Percentiles rank a stretch among this genome's conserved stretches.
Evolutionary conservation across 2,113 vertebrate genomes (phyloP).

Genomic region (Numida meleagris): DNA sequence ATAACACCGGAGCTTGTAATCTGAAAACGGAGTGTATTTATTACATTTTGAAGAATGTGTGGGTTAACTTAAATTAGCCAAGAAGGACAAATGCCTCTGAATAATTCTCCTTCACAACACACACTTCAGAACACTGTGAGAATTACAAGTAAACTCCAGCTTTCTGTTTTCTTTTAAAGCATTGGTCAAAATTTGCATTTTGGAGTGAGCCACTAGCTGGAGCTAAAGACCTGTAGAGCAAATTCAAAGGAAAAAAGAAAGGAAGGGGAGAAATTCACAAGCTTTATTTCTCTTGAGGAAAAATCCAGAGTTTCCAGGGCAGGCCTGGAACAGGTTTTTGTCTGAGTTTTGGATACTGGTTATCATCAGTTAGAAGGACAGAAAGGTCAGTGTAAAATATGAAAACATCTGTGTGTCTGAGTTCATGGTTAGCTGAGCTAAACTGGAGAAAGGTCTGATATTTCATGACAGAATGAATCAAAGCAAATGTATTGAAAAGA

Average conservation of each 20-base stretch:
- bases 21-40: background rate
- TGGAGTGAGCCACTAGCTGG: constrained; percentile 75
- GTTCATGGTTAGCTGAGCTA: background rate
- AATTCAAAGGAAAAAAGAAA: background rate
- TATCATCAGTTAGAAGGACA: background rate
- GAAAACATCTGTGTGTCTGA: background rate
- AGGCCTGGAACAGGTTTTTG: background rate
- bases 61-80: constrained; percentile 37
- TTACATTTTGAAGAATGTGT: constrained; percentile 27
- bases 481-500: background rate
- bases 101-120: background rate
- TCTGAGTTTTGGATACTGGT: background rate
- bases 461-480: background rate
- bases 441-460: background rate
- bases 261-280: background rate
- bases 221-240: constrained; percentile 75
- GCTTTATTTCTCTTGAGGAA: background rate
- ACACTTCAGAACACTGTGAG: background rate
- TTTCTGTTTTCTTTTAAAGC: constrained; percentile 18
- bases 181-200: constrained; percentile 57
- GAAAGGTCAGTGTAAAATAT: background rate
- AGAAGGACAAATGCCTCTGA: constrained; percentile 2
- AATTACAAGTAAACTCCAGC: background rate
- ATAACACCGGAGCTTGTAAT: constrained; percentile 43
- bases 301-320: constrained; percentile 36